These are phyloP conservation scores for Anoplopoma fimbria DNA, from an alignment of 2,113 vertebrate species.

Conservation along the genomic window DNA sequence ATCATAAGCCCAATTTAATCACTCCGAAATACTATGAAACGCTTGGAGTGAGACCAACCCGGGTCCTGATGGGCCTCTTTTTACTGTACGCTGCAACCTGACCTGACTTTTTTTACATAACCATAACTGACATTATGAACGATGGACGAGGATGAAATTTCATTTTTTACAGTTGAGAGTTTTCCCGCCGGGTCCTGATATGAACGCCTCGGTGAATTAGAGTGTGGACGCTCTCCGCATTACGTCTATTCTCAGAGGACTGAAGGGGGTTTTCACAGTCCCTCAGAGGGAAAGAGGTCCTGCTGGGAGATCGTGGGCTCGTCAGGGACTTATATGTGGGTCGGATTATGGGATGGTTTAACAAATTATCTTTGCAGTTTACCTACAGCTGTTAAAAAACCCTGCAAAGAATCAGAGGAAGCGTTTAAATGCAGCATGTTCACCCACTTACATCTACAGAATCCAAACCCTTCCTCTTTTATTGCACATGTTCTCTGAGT, in stretches of 20 bases:
- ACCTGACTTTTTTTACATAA: conserved; percentile 51
- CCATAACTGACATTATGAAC: conserved; percentile 28
- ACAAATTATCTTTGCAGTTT: conserved; percentile 16
- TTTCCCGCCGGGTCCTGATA: conserved; percentile 28
- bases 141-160: conserved; percentile 9
- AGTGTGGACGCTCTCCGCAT: neutral
- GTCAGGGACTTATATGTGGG: neutral
- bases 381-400: conserved; percentile 2
- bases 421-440: neutral
- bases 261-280: conserved; percentile 41
- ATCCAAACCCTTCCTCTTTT: neutral
- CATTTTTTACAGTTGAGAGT: conserved; percentile 36
- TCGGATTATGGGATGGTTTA: conserved; percentile 4
- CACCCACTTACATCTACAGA: neutral
- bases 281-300: conserved; percentile 19
- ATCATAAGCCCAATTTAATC: conserved; percentile 80
- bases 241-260: conserved; percentile 31
- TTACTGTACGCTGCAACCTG: conserved; percentile 28
- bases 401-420: neutral
- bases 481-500: neutral
- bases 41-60: conserved; percentile 31
- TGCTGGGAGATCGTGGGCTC: conserved; percentile 34
- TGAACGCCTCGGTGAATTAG: conserved; percentile 51
- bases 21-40: conserved; percentile 60
- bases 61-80: conserved; percentile 26